Base-by-base conservation (phyloP, 2,888 invertebrate genomes). In the Rhingia rostrata region DNA sequence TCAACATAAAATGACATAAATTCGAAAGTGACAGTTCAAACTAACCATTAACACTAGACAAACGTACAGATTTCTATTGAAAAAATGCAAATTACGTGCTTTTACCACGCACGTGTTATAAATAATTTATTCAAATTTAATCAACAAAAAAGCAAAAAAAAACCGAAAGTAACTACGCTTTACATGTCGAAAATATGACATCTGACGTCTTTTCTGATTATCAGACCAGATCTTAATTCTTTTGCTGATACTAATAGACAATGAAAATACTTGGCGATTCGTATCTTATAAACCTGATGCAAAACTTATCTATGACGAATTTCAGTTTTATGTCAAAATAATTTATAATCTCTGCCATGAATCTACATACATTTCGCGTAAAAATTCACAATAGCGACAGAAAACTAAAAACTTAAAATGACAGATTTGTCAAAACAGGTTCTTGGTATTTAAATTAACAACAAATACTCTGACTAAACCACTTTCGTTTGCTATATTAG, bases 401-500 rank as follows among this genome's bases (percentile, higher is more conserved):
- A 37, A 30, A 10, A 30, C 2, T 12, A 14, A 14, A 39, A 37
- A 54, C n/a, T 10, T 4, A 4, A 33, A 32, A 9, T 45, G 45
- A 47, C 45, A 61, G 32, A 47, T 47, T 47, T 47, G 47, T 7
- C 56, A 14, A 35, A 73, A 63, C 73, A 56, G 73, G 73, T 73
- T 73, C 39, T 56, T 37, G 6, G 37, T 6, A 58, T 37, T 47
- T 22, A 32, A 54, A 61, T 39, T 30, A 39, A 41, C 22, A 22
- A 22, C 2, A 58, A 72, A 72, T 35, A 10, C n/a, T 56, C 47
- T 22, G 22, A 22, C 22, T 22, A 45, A 73, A 54, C 54, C 73
- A 73, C 73, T 73, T 73, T 73, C 73, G 45, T 73, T 64, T 47
- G 56, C 54, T 47, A 47, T 54, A 73, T 73, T 56, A 73, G 47